Evolutionary conservation across 1,140 invertebrate genomes (phyloP).

Genomic region (Eufriesea mexicana): DNA sequence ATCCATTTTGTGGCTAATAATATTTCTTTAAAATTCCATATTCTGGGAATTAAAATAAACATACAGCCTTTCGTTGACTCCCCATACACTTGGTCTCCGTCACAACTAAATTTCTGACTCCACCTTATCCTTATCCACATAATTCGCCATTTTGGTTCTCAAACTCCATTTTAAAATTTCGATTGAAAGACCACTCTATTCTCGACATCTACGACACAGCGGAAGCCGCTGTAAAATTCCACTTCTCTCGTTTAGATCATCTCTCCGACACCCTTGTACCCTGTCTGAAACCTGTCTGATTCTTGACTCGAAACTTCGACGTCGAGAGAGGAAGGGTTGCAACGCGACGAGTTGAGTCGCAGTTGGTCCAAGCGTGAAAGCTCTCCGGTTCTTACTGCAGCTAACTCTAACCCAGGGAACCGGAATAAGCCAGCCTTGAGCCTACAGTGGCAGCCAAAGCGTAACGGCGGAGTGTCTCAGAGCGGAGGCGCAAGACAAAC

Average conservation of each 20-base stretch:
- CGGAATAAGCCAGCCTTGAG: constrained; percentile 40
- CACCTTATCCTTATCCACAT: too few relatives aligned
- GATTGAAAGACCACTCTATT: too few relatives aligned
- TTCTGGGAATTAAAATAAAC: too few relatives aligned
- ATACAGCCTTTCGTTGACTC: too few relatives aligned
- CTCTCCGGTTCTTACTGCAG: constrained; percentile 21
- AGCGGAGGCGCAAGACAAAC: constrained; percentile 67
- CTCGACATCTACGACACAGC: too few relatives aligned
- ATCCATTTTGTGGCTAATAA: too few relatives aligned
- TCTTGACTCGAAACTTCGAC: neutral
- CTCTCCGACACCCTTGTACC: neutral
- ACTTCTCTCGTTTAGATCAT: too few relatives aligned
- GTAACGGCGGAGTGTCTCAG: constrained; percentile 32
- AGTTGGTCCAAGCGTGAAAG: constrained; percentile 19
- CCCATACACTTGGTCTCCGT: too few relatives aligned
- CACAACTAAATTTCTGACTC: too few relatives aligned
- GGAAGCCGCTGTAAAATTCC: neutral
- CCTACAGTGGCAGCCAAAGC: constrained; percentile 39
- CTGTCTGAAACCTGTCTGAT: neutral
- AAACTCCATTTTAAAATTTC: neutral
- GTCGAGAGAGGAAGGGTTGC: neutral
- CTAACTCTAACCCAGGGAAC: constrained; percentile 2
- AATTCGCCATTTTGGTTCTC: too few relatives aligned
- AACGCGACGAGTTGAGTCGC: neutral
- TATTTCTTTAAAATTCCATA: too few relatives aligned